Evolutionary conservation across 2,113 vertebrate genomes (phyloP).

Genomic region (Carettochelys insculpta): DNA sequence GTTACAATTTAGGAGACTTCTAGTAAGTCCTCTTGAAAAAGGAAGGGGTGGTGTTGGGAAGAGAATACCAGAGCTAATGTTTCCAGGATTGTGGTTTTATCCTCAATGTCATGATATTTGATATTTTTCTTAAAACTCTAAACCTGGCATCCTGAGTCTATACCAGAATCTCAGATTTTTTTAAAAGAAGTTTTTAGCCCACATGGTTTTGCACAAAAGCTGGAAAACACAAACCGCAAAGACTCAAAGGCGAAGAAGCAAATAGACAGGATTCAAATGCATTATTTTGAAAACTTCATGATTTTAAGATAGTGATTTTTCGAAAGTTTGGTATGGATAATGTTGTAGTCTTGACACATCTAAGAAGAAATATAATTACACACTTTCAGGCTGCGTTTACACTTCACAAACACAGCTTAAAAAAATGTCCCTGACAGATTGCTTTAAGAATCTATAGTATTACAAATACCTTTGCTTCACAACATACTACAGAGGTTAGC

Average conservation of each 20-base stretch:
- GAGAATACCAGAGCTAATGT: neutral
- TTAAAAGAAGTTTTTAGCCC: fast-evolving
- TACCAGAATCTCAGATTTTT: neutral
- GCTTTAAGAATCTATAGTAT: neutral
- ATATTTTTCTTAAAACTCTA: constrained; percentile 1
- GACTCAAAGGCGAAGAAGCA: neutral
- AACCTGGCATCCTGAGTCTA: fast-evolving
- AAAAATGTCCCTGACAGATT: neutral
- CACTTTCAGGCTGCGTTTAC: fast-evolving
- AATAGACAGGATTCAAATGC: neutral
- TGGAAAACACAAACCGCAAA: neutral
- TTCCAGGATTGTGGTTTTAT: neutral
- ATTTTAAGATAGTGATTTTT: neutral
- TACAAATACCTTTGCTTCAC: neutral
- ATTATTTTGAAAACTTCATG: neutral
- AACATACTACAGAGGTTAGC: too few relatives aligned
- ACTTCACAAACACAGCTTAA: neutral
- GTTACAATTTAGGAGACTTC: neutral
- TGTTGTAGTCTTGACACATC: neutral
- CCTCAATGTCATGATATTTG: neutral
- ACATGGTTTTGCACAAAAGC: neutral
- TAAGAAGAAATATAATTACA: neutral
- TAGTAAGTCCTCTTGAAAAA: neutral
- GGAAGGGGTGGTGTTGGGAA: neutral
- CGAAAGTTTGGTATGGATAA: neutral